Base-by-base conservation (phyloP, 1,140 invertebrate genomes). In the Cyclina sinensis region DNA sequence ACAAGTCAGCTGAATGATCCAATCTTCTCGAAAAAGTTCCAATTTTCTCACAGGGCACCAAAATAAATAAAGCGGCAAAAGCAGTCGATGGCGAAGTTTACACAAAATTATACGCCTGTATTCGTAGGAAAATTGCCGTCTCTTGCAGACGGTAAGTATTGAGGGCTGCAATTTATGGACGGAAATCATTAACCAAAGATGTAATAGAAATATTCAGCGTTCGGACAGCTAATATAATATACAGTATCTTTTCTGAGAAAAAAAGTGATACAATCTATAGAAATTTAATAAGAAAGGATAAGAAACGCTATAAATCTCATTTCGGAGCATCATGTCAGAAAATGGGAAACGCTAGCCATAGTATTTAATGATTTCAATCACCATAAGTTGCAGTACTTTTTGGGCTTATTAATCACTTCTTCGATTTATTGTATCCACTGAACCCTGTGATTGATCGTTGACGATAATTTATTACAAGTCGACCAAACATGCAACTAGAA, bases 21-120 rank as follows among this genome's bases (percentile, higher is more conserved):
- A 70, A 70, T 70, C 65, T 70, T 37, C 65, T 32, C 65, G 65
- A 70, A 70, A 70, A 70, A 11, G 35, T 62, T 70, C 65, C 65
- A 70, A 70, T 70, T 70, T 70, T 70, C 65, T 70, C 65, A 11
- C 65, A 9, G 65, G 32, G 65, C 21, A 35, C 11, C 30, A 70
- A 32, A 70, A 70, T 70, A 70, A 70, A 70, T 70, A 70, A 70
- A 37, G 27, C 32, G n/a, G 35, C 65, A 32, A 30, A 27, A 43
- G 14, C 32, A 27, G 65, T 70, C 65, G 65, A 70, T 70, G 65
- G 65, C 37, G 65, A 70, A 35, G 65, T 70, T 70, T 70, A 37
- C 65, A 70, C 32, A 37, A 37, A 70, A 70, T 70, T 70, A 70
- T 32, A 70, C 35, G 65, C 12, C 32, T 37, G 21, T n/a, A 16